Evolutionary conservation across 2,888 invertebrate species (phyloP), one percentile per base, ranked within the genome.

Genomic region (Sphaerophoria taeniata): DNA sequence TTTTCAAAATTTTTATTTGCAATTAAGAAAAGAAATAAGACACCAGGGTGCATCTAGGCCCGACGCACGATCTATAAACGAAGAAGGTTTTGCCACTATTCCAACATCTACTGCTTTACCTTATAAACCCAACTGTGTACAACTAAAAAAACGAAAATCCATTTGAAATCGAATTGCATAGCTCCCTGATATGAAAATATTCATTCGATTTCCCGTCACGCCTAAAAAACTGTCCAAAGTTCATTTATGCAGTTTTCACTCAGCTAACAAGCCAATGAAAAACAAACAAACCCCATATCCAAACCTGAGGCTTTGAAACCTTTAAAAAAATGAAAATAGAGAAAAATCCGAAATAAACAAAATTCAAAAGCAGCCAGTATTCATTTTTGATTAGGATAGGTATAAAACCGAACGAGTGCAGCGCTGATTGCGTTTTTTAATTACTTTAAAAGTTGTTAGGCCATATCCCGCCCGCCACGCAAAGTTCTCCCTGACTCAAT

Each of bases 371-470:
- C 53, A 6, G 58, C 45, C 49, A 3, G 65, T 58, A 81, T 81
- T 67, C 73, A 65, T 39, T 76, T 77, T 85, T 77, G 80, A 85
- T 81, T 81, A 85, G 85, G 58, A 24, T 24, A 1, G 24, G 24
- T 24, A 24, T 24, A 24, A 24, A 24, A 76, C 43, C 55, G 53
- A 36, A 24, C 36, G 51, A 49, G 49, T 34, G 11, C 16, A 63
- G 70, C 70, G 43, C 49, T 85, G 85, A 85, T 85, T 85, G 85
- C 71, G 76, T 77, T 85, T 85, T 85, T 85, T 85, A 85, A 85
- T 85, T 81, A 85, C 85, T 81, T 81, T 81, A 73, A 73, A 73
- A 77, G 76, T 76, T 63, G 55, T 34, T 51, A 56, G 49, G n/a
- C 51, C n/a, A n/a, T n/a, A n/a, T n/a, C n/a, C n/a, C n/a, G n/a